Evolutionary conservation across 2,888 invertebrate genomes (phyloP), one percentile per base, ranked within the genome.

Genomic region (Laothoe populi): DNA sequence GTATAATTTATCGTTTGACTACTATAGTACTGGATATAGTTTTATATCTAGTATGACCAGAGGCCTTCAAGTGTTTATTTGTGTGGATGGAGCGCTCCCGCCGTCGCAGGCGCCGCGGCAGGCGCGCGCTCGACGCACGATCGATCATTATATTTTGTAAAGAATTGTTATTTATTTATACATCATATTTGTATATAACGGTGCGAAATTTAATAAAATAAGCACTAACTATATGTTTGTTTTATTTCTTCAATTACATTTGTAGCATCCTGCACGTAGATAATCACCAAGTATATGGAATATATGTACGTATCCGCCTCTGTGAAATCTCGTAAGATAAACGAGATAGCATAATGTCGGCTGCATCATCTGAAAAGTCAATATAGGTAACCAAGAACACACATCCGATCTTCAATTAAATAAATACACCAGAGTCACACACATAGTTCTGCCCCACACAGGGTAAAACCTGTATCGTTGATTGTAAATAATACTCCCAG

Each of bases 151-250:
- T 89, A 90, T 91, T 91, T 90, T 91, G 82, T 90, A 91, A 89
- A 86, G 84, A 87, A 79, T 89, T 89, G 90, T 91, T 91, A 90
- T 89, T 90, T 90, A 90, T 90, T 90, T 90, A 91, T 90, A 90
- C 89, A 88, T 88, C 84, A 82, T 90, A 90, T 91, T 90, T 91
- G 88, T 91, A 91, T 88, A 90, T 90, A 89, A 90, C 79, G 86
- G 90, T 90, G 90, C 90, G 88, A 89, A 79, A 73, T 86, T 87
- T 84, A 88, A 88, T 87, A 89, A 89, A 90, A 84, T 85, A 86
- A 86, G 90, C 90, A 90, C 90, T 88, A 83, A 74, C 77, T 75
- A 77, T 2, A 16, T 0, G 16, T 57, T 59, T 57, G 79, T 87
- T 84, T 87, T 59, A 85, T 85, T 88, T 75, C 4, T 42, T 45